Base-by-base conservation (phyloP, 1,140 invertebrate species). In the Aphidius ervi region DNA sequence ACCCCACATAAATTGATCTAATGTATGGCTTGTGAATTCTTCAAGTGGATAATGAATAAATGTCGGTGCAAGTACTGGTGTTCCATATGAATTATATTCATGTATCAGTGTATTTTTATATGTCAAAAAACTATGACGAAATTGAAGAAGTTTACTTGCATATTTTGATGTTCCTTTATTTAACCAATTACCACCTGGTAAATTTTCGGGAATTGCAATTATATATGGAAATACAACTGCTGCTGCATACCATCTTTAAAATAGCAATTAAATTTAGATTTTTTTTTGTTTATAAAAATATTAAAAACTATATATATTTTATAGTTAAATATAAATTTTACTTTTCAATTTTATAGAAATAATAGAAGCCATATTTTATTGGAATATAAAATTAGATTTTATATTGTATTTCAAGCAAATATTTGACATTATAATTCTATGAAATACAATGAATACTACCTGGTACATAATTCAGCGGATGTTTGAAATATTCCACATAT, bases 1-100 rank as follows among this genome's bases (percentile, higher is more conserved):
- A 8, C 68, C 68, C 68, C 68, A 69, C 46, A 69, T 56, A 46
- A 68, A 68, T 57, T 67, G 68, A 50, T 65, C 54, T 6, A 8
- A 48, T 46, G 16, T 64, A 23, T 56, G 5, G 7, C 46, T 41
- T 8, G 53, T 23, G 9, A 5, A 50, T 9, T 20, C 20, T 42
- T 67, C 54, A 2, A 56, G 16, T 3, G 66, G 62, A 56, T 66
- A 69, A 53, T 66, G 56, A 3, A 69, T 16, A 9, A 59, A 45
- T 9, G 56, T 66, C 0, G 61, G 60, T 6, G 64, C 48, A 9
- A 69, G 41, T 7, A 68, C 45, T 4, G 68, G 68, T 5, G 41
- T 40, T 23, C 66, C 62, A 8, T 56, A 37, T 2, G 9, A 47
- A 16, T 54, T 47, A 62, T 64, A 61, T 40, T 56, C 48, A 0